Evolutionary conservation across 1,140 invertebrate species (phyloP).

Genomic region (Cardiocondyla obscurior): DNA sequence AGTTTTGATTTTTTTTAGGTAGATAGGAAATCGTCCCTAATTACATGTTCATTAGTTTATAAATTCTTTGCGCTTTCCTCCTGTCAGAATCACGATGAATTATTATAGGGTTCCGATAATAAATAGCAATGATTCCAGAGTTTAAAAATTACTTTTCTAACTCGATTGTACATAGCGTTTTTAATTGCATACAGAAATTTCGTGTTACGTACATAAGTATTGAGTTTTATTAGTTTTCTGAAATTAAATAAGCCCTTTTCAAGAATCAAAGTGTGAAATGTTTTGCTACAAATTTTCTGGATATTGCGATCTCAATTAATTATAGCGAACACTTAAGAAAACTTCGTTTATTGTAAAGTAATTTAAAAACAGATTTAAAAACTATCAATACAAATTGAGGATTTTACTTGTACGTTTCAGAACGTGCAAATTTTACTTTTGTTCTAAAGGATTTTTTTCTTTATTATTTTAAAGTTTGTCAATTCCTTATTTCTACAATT

Average conservation of each 20-base stretch:
- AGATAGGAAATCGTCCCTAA: background rate
- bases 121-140: background rate
- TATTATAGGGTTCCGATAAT: background rate
- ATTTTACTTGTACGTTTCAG: background rate
- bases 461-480: slow-evolving; percentile 60
- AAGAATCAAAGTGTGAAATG: background rate
- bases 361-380: slow-evolving; percentile 1
- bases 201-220: background rate
- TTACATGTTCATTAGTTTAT: background rate
- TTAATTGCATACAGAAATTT: slow-evolving; percentile 2
- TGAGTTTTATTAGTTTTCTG: background rate
- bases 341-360: slow-evolving; percentile 51
- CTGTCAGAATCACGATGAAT: background rate
- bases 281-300: background rate
- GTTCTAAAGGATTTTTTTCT: slow-evolving; percentile 46
- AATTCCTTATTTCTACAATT: slow-evolving; percentile 64
- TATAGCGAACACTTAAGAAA: background rate
- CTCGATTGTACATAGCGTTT: slow-evolving; percentile 30
- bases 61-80: slow-evolving; percentile 27
- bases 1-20: slow-evolving; percentile 6
- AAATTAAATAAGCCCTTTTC: background rate
- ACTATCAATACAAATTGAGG: background rate
- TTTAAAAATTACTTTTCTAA: background rate
- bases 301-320: background rate
- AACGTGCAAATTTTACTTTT: background rate